Percentiles rank a stretch among this genome's conserved stretches.
These are phyloP conservation scores for Microtus richardsoni DNA, from an alignment of 2,113 vertebrate genomes.

Conservation along the genomic window DNA sequence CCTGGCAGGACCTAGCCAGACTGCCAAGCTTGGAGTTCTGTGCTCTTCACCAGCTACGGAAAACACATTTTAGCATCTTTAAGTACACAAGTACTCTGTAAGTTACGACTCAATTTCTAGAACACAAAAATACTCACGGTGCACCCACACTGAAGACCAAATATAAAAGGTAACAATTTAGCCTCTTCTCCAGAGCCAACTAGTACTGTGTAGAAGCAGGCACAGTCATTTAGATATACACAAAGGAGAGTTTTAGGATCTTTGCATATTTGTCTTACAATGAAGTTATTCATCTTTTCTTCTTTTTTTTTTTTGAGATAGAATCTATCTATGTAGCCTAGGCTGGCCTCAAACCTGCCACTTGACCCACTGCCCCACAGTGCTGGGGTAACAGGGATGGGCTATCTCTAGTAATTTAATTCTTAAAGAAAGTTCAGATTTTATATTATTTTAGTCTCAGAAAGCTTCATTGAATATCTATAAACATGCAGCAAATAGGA, in stretches of 20 bases:
- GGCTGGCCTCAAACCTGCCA: neutral
- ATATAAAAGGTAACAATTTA: slow-evolving; percentile 5
- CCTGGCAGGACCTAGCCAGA: neutral
- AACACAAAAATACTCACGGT: slow-evolving; percentile 49
- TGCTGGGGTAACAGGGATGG: neutral
- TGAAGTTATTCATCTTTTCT: too few relatives aligned
- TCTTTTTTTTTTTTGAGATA: neutral
- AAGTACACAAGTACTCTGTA: slow-evolving; percentile 12
- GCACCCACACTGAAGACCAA: neutral
- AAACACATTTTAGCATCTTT: slow-evolving; percentile 29
- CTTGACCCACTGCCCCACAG: neutral
- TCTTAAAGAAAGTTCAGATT: neutral
- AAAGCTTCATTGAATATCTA: neutral
- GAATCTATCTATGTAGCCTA: neutral
- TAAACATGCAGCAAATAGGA: neutral
- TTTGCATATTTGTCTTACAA: neutral
- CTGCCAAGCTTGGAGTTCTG: neutral
- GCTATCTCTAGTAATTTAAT: neutral
- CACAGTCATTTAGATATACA: slow-evolving; percentile 11
- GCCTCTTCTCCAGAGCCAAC: neutral
- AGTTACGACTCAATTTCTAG: slow-evolving; percentile 37
- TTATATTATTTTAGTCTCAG: slow-evolving; percentile 34
- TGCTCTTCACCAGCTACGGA: neutral
- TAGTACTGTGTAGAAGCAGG: neutral
- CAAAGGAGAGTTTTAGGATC: slow-evolving; percentile 6